These are phyloP conservation scores for Andrena flavipes DNA, from an alignment of 2,888 invertebrate species.

Conservation along the genomic window DNA sequence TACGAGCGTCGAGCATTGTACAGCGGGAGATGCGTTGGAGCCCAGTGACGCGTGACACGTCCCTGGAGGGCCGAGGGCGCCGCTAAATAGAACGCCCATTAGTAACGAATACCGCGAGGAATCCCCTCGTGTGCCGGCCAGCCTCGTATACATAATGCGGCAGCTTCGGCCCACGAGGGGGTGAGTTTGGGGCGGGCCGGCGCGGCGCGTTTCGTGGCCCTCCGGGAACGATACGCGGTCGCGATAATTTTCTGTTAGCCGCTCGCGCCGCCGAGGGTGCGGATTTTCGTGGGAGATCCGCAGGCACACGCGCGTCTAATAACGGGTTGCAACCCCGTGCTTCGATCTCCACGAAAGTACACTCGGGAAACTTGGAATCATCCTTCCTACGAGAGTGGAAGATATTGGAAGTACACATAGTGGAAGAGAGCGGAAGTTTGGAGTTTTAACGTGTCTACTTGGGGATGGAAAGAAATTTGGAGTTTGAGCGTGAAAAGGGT, in stretches of 20 bases:
- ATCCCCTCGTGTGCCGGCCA: conserved; percentile 62
- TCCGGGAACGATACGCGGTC: conserved; percentile 73
- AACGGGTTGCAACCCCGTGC: conserved; percentile 27
- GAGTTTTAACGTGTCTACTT: too few relatives aligned
- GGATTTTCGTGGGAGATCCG: conserved; percentile 60
- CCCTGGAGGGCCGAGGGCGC: conserved; percentile 77
- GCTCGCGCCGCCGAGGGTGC: conserved; percentile 64
- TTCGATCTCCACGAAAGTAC: conserved; percentile 28
- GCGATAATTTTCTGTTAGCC: conserved; percentile 74
- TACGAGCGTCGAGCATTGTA: conserved; percentile 58
- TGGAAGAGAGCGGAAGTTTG: too few relatives aligned
- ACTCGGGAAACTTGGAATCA: conserved; percentile 20
- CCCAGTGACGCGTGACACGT: conserved; percentile 78
- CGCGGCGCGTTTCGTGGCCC: conserved; percentile 43
- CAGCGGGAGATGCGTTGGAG: conserved; percentile 50
- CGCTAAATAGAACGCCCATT: conserved; percentile 82
- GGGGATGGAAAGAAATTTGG: too few relatives aligned
- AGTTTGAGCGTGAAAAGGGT: too few relatives aligned
- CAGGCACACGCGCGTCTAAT: conserved; percentile 39
- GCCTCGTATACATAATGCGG: conserved; percentile 67
- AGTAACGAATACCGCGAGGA: conserved; percentile 80
- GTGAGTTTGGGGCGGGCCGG: conserved; percentile 43
- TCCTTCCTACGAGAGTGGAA: neutral
- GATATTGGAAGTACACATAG: neutral
- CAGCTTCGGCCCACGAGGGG: conserved; percentile 23